These are phyloP conservation scores for Deladenus siricidicola DNA, from an alignment of 2,888 invertebrate genomes.

Conservation along the genomic window DNA sequence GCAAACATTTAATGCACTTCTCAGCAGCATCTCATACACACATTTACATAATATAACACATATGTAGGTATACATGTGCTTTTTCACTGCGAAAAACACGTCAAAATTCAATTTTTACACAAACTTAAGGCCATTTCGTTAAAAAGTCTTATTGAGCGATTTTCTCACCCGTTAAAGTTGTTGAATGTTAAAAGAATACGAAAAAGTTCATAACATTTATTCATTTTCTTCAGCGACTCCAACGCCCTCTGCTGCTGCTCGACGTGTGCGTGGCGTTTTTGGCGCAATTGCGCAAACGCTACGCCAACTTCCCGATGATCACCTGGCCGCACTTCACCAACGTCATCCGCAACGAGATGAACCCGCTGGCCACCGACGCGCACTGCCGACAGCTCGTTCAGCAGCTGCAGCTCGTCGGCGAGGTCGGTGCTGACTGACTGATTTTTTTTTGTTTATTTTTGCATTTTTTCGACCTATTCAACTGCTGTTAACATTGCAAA, in stretches of 20 bases:
- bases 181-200: too few species aligned
- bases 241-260: slow-evolving; percentile 61
- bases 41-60: too few species aligned
- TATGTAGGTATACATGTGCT: too few species aligned
- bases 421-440: slow-evolving; percentile 1
- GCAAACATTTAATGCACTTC: too few species aligned
- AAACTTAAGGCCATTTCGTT: too few species aligned
- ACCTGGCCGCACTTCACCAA: slow-evolving; percentile 61
- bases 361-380: slow-evolving; percentile 64
- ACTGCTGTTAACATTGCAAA: neutral
- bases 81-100: too few species aligned
- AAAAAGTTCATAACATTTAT: too few species aligned
- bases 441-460: neutral
- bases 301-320: slow-evolving; percentile 63
- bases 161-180: too few species aligned
- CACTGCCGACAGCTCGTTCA: slow-evolving; percentile 59
- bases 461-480: neutral
- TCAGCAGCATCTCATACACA: too few species aligned
- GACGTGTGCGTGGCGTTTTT: slow-evolving; percentile 58
- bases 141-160: too few species aligned
- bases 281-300: slow-evolving; percentile 59
- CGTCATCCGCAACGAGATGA: slow-evolving; percentile 58
- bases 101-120: too few species aligned
- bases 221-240: slow-evolving; percentile 56
- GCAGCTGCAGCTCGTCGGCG: slow-evolving; percentile 63